Evolutionary conservation across 2,888 invertebrate genomes (phyloP), one percentile per base, ranked within the genome.

Genomic region (Acrocyrtus sp.): DNA sequence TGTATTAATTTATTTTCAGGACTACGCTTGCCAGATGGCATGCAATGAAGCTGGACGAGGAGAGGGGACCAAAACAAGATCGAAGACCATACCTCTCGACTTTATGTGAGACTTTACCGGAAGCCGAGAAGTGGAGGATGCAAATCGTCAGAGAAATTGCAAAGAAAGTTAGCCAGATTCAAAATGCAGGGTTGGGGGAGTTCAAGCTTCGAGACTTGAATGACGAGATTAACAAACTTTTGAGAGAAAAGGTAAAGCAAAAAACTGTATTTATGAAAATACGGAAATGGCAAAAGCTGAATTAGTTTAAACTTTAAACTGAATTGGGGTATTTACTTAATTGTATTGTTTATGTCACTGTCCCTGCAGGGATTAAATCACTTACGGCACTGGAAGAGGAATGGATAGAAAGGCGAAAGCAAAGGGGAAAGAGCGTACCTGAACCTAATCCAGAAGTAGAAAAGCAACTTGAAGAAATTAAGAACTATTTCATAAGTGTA

Each of bases 1-100:
- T 17, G 41, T 6, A 15, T 41, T 57, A 24, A 61, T 79, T 74
- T 74, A n/a, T 76, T 82, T 83, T 60, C 78, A 95, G 94, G 98
- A 99, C 99, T 29, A 98, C 98, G 0, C 86, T 99, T 81, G 99
- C 99, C 78, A 90, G 99, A 77, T 99, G 99, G 99, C 88, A 99
- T 81, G 95, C 96, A 39, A 96, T 97, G 29, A 98, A 99, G 84
- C 90, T 95, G 74, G 94, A 94, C 56, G 96, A 95, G 84, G 85
- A 83, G 43, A 80, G 80, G 62, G 83, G 83, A 34, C 88, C 88
- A 80, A 91, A 92, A 76, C 91, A 92, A 81, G 95, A 95, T 83
- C 88, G 97, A 0, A 87, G 98, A 51, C 98, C 98, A 0, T 96
- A 94, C 83, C 86, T 98, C 51, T 98, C 98, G 0, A 95, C 96